Evolutionary conservation across 2,113 vertebrate species (phyloP).

Genomic region (Calyptomena viridis): DNA sequence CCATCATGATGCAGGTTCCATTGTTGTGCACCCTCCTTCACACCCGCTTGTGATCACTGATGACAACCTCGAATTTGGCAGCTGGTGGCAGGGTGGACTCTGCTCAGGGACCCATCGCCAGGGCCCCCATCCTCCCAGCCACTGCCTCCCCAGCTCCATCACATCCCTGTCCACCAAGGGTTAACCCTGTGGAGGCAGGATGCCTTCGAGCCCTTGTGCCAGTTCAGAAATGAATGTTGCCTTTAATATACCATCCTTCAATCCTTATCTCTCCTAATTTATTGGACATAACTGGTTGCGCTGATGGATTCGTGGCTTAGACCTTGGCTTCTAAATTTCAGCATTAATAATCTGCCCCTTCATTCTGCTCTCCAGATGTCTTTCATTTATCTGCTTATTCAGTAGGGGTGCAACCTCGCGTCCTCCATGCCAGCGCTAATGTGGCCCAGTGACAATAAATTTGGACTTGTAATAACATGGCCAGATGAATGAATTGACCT

Average conservation of each 20-base stretch:
- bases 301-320: conserved; percentile 81
- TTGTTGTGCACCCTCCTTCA: rapidly evolving
- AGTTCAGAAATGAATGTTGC: conserved; percentile 65
- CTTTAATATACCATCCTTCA: conserved; percentile 81
- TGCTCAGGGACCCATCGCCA: too few relatives aligned
- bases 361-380: conserved; percentile 72
- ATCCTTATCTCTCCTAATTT: conserved; percentile 82
- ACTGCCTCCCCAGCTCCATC: not conserved
- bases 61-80: not conserved
- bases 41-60: not conserved
- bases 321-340: conserved; percentile 82
- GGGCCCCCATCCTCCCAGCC: not conserved
- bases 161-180: not conserved
- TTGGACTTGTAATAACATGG: conserved; percentile 72
- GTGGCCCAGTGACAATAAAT: conserved; percentile 69
- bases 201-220: not conserved
- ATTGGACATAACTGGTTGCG: conserved; percentile 73
- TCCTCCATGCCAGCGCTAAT: conserved; percentile 64
- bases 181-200: not conserved
- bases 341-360: conserved; percentile 81
- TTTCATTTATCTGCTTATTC: conserved; percentile 73
- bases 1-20: rapidly evolving
- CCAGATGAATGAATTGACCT: conserved; percentile 70
- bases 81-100: not conserved
- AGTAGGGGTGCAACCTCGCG: conserved; percentile 61